phyloP scores from a whole-genome alignment of 2,888 invertebrate species.

The Mayetiola destructor region DNA sequence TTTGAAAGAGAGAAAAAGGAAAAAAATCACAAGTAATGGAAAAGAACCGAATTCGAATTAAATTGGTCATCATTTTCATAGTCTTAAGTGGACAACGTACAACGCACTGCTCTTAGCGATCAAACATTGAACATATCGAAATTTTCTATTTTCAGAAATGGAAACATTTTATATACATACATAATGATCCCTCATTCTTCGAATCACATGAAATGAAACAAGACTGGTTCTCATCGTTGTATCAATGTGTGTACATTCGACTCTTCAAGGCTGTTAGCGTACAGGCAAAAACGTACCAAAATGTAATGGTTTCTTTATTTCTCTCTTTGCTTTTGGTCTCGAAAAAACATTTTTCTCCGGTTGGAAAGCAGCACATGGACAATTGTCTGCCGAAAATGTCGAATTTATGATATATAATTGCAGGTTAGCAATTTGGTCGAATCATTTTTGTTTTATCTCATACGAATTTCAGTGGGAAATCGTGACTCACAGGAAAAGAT shows the following conservation, averaged over 20 bases:
- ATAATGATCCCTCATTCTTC: too few relatives aligned
- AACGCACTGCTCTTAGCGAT: too few relatives aligned
- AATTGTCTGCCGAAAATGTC: slow-evolving; percentile 13
- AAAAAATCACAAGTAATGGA: slow-evolving; percentile 3
- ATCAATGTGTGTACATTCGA: too few relatives aligned
- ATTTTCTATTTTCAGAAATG: too few relatives aligned
- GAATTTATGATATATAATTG: slow-evolving; percentile 15
- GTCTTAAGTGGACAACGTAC: too few relatives aligned
- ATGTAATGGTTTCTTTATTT: too few relatives aligned
- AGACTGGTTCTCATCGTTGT: not conserved
- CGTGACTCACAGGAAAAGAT: slow-evolving; percentile 8
- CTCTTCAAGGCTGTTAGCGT: too few relatives aligned
- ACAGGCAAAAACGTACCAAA: too few relatives aligned
- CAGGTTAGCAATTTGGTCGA: slow-evolving; percentile 2
- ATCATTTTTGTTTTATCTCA: slow-evolving; percentile 6
- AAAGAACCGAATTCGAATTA: not conserved
- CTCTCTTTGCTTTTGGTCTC: too few relatives aligned
- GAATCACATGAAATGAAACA: not conserved
- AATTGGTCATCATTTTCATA: not conserved
- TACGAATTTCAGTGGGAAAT: slow-evolving; percentile 1
- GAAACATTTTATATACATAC: too few relatives aligned
- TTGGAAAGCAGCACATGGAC: not conserved
- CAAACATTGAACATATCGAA: too few relatives aligned
- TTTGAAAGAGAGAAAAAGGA: not conserved
- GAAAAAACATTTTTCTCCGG: too few relatives aligned